phyloP scores from a whole-genome alignment of 2,113 vertebrate genomes.

The Grus americana region DNA sequence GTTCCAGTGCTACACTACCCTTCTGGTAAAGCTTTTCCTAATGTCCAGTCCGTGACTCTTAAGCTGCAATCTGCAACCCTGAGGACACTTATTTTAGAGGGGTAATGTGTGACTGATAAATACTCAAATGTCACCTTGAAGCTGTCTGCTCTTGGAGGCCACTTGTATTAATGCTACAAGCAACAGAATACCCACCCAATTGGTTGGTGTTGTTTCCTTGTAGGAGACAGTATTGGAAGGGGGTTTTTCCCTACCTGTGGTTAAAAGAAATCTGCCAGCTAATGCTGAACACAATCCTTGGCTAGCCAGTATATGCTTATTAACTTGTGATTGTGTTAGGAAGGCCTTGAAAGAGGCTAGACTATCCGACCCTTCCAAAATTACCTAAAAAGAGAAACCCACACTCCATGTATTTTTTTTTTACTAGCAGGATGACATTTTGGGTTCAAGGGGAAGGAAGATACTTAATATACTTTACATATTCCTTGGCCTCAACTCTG shows the following conservation, averaged over 20 bases:
- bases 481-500: not conserved
- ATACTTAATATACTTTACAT: too few species aligned
- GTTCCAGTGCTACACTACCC: not conserved
- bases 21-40: not conserved
- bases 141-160: too few species aligned
- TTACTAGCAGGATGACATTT: not conserved
- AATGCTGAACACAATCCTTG: not conserved
- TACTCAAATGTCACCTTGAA: not conserved
- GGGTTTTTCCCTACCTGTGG: not conserved
- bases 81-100: not conserved
- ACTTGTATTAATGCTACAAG: not conserved
- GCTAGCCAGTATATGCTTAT: rapidly evolving
- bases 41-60: not conserved
- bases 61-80: not conserved
- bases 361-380: not conserved
- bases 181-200: not conserved
- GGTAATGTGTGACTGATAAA: not conserved
- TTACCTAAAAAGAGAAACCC: not conserved
- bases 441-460: not conserved
- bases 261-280: not conserved
- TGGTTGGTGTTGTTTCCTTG: not conserved
- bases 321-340: not conserved
- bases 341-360: not conserved
- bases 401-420: rapidly evolving
- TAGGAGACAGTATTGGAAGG: not conserved